Percentiles rank a stretch among this genome's conserved stretches.
Evolutionary conservation across 2,113 vertebrate species (phyloP).

Genomic region (Chaetura pelagica): DNA sequence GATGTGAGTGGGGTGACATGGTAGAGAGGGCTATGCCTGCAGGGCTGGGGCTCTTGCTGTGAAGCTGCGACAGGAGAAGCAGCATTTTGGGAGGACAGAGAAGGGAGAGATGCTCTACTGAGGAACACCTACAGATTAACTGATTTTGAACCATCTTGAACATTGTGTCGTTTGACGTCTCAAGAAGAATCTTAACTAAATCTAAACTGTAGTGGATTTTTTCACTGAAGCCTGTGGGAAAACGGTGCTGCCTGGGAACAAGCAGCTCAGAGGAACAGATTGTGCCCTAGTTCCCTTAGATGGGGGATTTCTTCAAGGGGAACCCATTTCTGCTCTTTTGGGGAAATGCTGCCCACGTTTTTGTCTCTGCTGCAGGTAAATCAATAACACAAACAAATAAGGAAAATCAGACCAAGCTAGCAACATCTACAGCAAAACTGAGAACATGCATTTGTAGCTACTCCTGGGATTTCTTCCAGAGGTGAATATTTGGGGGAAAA

Average conservation of each 20-base stretch:
- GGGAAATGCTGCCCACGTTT: fast-evolving
- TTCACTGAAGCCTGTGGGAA: background rate
- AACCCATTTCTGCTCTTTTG: background rate
- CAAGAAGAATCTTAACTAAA: background rate
- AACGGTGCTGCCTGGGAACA: background rate
- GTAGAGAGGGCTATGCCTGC: background rate
- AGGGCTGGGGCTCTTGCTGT: background rate
- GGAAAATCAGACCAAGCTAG: background rate
- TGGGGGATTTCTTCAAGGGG: background rate
- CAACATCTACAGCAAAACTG: background rate
- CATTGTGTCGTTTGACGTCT: background rate
- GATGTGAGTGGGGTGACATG: background rate
- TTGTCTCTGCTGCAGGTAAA: background rate
- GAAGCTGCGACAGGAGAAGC: background rate
- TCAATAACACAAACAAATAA: background rate
- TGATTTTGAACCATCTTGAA: background rate
- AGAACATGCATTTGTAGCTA: background rate
- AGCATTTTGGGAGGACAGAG: background rate
- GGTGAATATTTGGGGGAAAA: background rate
- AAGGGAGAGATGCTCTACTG: background rate
- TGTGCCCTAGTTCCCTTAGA: background rate
- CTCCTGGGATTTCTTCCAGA: background rate
- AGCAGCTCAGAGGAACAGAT: background rate
- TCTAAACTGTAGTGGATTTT: background rate
- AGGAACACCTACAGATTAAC: background rate